Base-by-base conservation (phyloP, 2,888 invertebrate species). In the Tetropium fuscum region DNA sequence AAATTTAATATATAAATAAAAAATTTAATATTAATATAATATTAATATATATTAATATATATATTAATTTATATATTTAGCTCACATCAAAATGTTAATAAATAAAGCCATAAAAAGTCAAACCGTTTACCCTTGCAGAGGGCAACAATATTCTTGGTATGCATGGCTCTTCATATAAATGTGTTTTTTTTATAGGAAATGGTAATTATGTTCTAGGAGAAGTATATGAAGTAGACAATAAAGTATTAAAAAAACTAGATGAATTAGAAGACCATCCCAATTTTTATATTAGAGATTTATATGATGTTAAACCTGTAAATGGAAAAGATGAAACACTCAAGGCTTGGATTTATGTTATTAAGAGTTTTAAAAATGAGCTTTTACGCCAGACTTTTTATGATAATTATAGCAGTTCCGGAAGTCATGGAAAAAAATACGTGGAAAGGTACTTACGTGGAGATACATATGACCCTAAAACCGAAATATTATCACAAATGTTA, bases 181-280 rank as follows among this genome's bases (percentile, higher is more conserved):
- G n/a, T n/a, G n/a, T n/a, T n/a, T n/a, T n/a, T n/a, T n/a, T 72
- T 71, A 41, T 40, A 82, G 81, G 81, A n/a, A 66, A 58, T 19
- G 82, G 80, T n/a, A 74, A 87, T 84, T 78, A 86, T 68, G 83
- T 94, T 64, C 71, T 83, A 74, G 96, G 96, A 5, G 96, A 97
- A 82, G 82, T 96, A 2, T 96, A 92, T 74, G 90, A 92, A 76
- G 89, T 97, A 0, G 92, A 96, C 70, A 86, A 90, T 0, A 75
- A 79, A 30, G 93, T 94, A 88, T 81, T 96, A 4, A 75, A 78
- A 0, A 87, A 87, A 53, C 78, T 97, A 54, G 96, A 97, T 71
- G 85, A 88, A 60, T 80, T 96, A 13, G 96, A 97, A 80, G 92
- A 91, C 15, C 93, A 95, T 79, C 96, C 96, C 0, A 84, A 86